Evolutionary conservation across 1,140 invertebrate species (phyloP).

Genomic region (Vollenhovia emeryi): DNA sequence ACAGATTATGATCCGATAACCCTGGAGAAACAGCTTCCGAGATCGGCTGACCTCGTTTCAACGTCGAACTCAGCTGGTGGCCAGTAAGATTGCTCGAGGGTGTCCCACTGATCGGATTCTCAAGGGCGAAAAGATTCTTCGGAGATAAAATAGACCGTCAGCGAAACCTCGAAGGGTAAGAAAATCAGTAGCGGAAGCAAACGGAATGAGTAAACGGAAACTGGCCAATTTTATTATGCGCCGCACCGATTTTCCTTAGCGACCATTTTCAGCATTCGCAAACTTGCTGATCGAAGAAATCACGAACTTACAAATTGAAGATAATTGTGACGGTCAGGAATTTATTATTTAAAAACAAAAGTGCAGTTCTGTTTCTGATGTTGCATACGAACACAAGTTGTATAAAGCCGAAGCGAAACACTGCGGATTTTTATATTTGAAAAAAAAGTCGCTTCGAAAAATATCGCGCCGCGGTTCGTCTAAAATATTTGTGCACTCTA

Average conservation of each 20-base stretch:
- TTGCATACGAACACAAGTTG: background rate
- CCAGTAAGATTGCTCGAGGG: background rate
- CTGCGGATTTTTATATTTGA: background rate
- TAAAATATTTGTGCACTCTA: background rate
- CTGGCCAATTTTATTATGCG: background rate
- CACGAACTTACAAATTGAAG: background rate
- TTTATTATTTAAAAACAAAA: background rate
- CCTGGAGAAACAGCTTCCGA: constrained; percentile 10
- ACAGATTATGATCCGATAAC: constrained; percentile 48
- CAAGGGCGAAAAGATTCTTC: background rate
- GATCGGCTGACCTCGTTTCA: constrained; percentile 12
- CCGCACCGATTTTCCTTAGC: background rate
- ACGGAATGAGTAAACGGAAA: background rate
- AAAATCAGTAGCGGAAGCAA: background rate
- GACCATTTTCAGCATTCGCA: background rate
- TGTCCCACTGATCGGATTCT: background rate
- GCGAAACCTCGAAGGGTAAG: background rate
- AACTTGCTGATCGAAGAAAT: background rate
- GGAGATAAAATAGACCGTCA: background rate
- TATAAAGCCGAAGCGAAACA: background rate
- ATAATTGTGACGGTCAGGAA: background rate
- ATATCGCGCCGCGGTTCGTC: background rate
- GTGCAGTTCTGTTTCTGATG: background rate
- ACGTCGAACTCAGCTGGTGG: background rate
- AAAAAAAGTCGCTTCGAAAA: background rate